Base-by-base conservation (phyloP, 2,888 invertebrate species). In the Mimas tiliae region DNA sequence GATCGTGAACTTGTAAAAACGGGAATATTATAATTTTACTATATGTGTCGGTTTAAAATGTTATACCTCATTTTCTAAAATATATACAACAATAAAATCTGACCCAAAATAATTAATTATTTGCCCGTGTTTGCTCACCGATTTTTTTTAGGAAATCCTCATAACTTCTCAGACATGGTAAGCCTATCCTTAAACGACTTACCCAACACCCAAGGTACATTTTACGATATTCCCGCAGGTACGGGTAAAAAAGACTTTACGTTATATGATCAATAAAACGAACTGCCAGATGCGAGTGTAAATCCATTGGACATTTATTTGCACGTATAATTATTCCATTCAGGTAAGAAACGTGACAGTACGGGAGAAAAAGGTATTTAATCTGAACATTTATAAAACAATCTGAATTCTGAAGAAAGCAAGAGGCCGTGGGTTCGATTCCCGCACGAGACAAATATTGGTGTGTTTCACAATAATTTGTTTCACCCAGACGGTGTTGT, bases 291-390 rank as follows among this genome's bases (percentile, higher is more conserved):
- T 81, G 80, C 74, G 74, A 77, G 74, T 71, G 74, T 79, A 80
- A 82, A 80, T 81, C 73, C 74, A 76, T 80, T 80, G 76, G 77
- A 82, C 78, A 58, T 79, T 81, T 89, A 88, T 88, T 89, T 86
- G 86, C 88, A 84, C 87, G 74, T 77, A 77, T 80, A 84, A 80
- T 81, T 78, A 73, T 74, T 76, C 71, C 73, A 74, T 82, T 76
- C 78, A 80, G 81, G 80, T 82, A 80, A 85, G 79, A 86, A 90
- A 91, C 91, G 90, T 91, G 90, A 89, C 89, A 78, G 77, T 75
- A 74, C 77, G 82, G 75, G 78, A 79, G 81, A 83, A 78, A 78
- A 79, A 77, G 79, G 78, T 81, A 87, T 86, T 84, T 80, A 82
- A 75, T 81, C 80, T 83, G 34, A 34, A 34, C 55, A 3, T 38